A percentile compares a stretch with the other conserved stretches of the same genome.
Evolutionary conservation across 2,113 vertebrate species (phyloP).

Genomic region (Bubo blakistoni): DNA sequence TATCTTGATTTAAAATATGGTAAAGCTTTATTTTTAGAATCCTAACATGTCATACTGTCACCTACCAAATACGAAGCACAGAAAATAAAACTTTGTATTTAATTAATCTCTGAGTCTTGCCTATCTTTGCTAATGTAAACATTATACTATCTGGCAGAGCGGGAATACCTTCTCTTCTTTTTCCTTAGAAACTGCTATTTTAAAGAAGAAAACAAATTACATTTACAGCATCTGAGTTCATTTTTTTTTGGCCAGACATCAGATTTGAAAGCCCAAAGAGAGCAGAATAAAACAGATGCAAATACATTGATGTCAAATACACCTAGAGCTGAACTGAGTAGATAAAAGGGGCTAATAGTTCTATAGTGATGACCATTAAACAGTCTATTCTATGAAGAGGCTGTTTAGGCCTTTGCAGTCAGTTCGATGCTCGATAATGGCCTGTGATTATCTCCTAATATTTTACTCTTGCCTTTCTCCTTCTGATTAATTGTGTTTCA

Average conservation of each 20-base stretch:
- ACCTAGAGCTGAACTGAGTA: neutral
- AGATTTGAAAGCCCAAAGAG: neutral
- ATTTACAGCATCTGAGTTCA: neutral
- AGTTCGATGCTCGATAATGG: neutral
- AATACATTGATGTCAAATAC: neutral
- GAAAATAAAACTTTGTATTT: neutral
- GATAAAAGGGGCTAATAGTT: neutral
- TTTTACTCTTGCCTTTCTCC: neutral
- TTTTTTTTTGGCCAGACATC: neutral
- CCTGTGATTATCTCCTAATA: neutral
- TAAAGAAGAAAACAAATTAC: neutral
- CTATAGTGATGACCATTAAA: neutral
- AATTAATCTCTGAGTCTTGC: neutral
- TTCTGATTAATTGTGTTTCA: neutral
- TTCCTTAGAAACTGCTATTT: neutral
- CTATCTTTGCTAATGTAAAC: neutral
- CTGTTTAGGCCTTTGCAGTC: neutral
- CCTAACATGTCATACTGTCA: neutral
- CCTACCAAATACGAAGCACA: neutral
- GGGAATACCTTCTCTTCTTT: neutral
- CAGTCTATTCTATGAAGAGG: neutral
- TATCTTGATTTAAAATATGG: neutral
- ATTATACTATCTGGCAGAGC: neutral
- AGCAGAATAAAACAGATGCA: neutral
- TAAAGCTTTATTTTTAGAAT: neutral